Evolutionary conservation across 1,140 invertebrate species (phyloP), one percentile per base, ranked within the genome.

Genomic region (Drosophila arawakana): DNA sequence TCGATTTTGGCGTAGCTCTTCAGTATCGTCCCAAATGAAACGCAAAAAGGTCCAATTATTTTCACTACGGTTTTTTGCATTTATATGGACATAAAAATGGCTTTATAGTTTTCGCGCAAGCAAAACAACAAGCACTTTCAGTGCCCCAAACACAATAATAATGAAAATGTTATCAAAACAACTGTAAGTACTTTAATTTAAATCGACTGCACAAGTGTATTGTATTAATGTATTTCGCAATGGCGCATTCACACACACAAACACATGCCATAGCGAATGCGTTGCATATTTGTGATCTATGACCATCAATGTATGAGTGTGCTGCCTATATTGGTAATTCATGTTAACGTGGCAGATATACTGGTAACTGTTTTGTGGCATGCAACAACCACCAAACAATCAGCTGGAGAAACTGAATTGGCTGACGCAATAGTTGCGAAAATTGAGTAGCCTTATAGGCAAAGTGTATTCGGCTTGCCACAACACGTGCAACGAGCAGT

Each of bases 11-110:
- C 25, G 3, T 30, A 30, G 25, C 25, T 30, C 39, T 35, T 74
- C 78, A 86, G 61, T 86, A 82, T 77, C 59, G 47, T 85, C 78
- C 75, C 90, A 77, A 90, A 91, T 91, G 90, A 91, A 90, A 91
- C 90, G 86, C 72, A 91, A 91, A 90, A 91, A 91, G 76, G 68
- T 78, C 43, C 55, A 79, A 75, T 49, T 78, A 67, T 89, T 89
- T 78, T 77, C 65, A 37, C 15, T 55, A 57, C 78, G 75, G 68
- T 78, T 79, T 89, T 77, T 80, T 68, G 90, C 90, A 91, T 89
- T 91, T 91, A 90, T 91, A 80, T 89, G 78, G 65, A 80, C 78
- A 76, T 91, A 82, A 91, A 91, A 81, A 91, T 91, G 90, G 86
- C 73, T 91, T 58, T 91, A 71, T 91, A 91, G 86, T 78, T 82